phyloP scores from a whole-genome alignment of 1,140 invertebrate species.

The Drosophila teissieri region DNA sequence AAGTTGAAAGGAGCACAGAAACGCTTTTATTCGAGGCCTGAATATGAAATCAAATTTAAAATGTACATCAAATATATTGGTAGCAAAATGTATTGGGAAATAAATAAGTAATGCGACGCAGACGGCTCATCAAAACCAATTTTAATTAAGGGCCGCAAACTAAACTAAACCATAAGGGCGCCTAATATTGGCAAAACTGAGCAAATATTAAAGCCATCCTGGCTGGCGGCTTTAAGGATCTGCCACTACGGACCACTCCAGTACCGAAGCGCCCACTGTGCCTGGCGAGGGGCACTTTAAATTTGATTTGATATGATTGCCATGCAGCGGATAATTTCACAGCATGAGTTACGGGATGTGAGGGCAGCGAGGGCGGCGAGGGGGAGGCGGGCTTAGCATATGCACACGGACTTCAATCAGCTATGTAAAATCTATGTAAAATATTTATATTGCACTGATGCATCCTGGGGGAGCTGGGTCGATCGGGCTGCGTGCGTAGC shows the following conservation, averaged over 20 bases:
- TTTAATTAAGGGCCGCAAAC: background rate
- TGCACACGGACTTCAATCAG: conserved; percentile 77
- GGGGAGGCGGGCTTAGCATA: conserved; percentile 52
- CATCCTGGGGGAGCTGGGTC: conserved; percentile 45
- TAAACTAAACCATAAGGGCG: background rate
- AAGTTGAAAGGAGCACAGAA: too few relatives aligned
- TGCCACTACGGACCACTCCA: background rate
- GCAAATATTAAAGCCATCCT: background rate
- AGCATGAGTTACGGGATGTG: conserved; percentile 14
- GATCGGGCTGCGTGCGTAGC: conserved; percentile 48
- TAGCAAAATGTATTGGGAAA: background rate
- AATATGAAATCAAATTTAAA: background rate
- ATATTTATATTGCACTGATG: conserved; percentile 79
- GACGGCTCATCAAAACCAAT: background rate
- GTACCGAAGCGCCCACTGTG: conserved; percentile 22
- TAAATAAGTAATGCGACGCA: background rate
- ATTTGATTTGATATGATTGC: conserved; percentile 76
- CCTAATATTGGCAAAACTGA: background rate
- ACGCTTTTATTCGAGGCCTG: too few relatives aligned
- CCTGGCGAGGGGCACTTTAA: conserved; percentile 45
- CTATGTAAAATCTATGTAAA: conserved; percentile 83
- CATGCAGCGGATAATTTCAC: conserved; percentile 59
- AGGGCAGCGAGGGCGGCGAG: background rate
- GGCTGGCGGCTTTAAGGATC: background rate
- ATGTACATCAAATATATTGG: background rate